Evolutionary conservation across 2,888 invertebrate species (phyloP).

Genomic region (Melipona beecheii): DNA sequence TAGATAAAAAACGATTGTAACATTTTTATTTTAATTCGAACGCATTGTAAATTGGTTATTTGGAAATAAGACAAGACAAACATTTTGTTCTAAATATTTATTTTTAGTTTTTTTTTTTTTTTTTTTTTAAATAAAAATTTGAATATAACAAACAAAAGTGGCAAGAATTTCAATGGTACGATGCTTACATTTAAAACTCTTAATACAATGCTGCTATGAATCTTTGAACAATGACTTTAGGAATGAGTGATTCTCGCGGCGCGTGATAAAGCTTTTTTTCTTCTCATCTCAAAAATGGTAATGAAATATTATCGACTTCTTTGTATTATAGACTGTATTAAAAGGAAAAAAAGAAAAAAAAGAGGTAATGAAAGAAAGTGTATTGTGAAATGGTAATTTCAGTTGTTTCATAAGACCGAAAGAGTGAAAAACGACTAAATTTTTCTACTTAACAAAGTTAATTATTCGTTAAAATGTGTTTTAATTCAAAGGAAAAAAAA

Average conservation of each 20-base stretch:
- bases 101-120: not conserved
- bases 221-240: not conserved
- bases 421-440: slow-evolving; percentile 28
- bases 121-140: not conserved
- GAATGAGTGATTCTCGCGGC: slow-evolving; percentile 18
- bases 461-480: slow-evolving; percentile 30
- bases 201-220: slow-evolving; percentile 1
- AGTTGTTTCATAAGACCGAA: slow-evolving; percentile 20
- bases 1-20: not conserved
- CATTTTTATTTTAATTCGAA: not conserved
- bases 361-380: slow-evolving; percentile 2
- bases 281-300: slow-evolving; percentile 17
- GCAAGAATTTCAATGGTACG: not conserved
- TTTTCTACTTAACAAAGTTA: not conserved
- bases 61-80: not conserved
- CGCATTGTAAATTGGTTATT: not conserved
- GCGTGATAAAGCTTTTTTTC: slow-evolving; percentile 46
- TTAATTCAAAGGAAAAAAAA: slow-evolving; percentile 47
- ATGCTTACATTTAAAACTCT: not conserved
- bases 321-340: slow-evolving; percentile 51
- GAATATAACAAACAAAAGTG: not conserved
- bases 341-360: slow-evolving; percentile 20
- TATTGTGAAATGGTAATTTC: slow-evolving; percentile 41
- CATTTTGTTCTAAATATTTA: not conserved
- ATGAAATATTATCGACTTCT: slow-evolving; percentile 41